These are phyloP conservation scores for Zaprionus lineosus DNA, from an alignment of 2,888 invertebrate genomes.

Conservation along the genomic window DNA sequence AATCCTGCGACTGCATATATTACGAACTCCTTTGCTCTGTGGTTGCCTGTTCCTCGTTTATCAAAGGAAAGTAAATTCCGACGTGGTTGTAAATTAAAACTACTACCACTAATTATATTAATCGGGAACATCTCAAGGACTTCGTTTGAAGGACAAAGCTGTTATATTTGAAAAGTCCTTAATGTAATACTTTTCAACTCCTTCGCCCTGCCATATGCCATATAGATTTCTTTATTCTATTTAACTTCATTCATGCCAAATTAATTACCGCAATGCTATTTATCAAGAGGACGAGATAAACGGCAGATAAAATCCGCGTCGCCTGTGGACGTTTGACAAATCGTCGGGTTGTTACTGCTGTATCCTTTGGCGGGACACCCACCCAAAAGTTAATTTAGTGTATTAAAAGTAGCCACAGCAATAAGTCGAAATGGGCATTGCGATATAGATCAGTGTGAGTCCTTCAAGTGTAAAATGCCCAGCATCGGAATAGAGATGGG, in stretches of 20 bases:
- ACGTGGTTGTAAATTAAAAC: too few relatives aligned
- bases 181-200: too few relatives aligned
- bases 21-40: too few relatives aligned
- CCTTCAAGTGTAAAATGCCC: constrained; percentile 61
- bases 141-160: too few relatives aligned
- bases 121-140: too few relatives aligned
- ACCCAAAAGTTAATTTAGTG: constrained; percentile 68
- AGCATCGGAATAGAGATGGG: constrained; percentile 29
- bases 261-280: constrained; percentile 71
- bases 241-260: constrained; percentile 62
- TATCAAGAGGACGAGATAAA: constrained; percentile 66
- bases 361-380: too few relatives aligned
- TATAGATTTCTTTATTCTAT: constrained; percentile 4
- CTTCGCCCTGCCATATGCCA: neutral
- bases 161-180: too few relatives aligned
- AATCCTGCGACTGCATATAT: too few relatives aligned
- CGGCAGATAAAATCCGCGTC: constrained; percentile 59
- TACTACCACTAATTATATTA: too few relatives aligned
- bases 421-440: constrained; percentile 63
- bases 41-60: too few relatives aligned
- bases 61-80: too few relatives aligned
- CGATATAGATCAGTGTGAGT: constrained; percentile 55
- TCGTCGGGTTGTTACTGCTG: constrained; percentile 23
- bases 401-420: constrained; percentile 71
- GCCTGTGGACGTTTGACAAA: constrained; percentile 39